Evolutionary conservation across 2,888 invertebrate species (phyloP), one percentile per base, ranked within the genome.

Genomic region (Epirrhoe alternata): DNA sequence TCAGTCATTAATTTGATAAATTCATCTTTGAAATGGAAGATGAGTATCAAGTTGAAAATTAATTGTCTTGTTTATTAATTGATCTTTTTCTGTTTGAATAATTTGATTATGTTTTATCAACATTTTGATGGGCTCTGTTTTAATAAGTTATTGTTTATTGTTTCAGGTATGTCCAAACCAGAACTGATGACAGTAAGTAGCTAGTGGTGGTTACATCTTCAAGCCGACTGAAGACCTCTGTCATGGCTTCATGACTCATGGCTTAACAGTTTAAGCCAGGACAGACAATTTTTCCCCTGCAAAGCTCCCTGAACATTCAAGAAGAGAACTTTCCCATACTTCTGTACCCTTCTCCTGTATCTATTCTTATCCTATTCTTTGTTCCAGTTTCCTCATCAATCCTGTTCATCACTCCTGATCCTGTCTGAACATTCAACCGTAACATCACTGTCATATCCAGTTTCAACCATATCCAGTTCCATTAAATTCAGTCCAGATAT

Each of bases 151-250:
- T 38, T 10, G 2, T 24, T 35, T 42, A 42, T 62, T 62, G 62
- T 62, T 62, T 5, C 62, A 62, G 62, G 62, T 62, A 62, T 52
- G 60, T 50, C 30, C 50, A 16, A 47, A 47, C 12, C 12, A 42
- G 12, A 42, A 38, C 10, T 10, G 8, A 38, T 10, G 35, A 38
- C 8, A 38, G 10, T 8, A 38, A 10, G 24, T 1, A 24, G 24
- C 24, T 24, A 24, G 24, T 24, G 24, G 24, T 24, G 24, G 7
- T 33, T 33, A 33, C 42, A 12, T 42, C 12, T 35, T 35, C 35
- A 35, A 8, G 10, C 10, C 35, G 35, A 2, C 8, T 38, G 35
- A 8, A 38, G 35, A 8, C 5, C 5, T 38, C 38, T 10, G 38
- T 5, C 38, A 7, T 38, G 10, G 38, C 38, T 8, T 38, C 12